Percentiles rank a stretch among this genome's conserved stretches.
Conservation (phyloP, 1,140 invertebrate species). For the Heterodera schachtii region DNA sequence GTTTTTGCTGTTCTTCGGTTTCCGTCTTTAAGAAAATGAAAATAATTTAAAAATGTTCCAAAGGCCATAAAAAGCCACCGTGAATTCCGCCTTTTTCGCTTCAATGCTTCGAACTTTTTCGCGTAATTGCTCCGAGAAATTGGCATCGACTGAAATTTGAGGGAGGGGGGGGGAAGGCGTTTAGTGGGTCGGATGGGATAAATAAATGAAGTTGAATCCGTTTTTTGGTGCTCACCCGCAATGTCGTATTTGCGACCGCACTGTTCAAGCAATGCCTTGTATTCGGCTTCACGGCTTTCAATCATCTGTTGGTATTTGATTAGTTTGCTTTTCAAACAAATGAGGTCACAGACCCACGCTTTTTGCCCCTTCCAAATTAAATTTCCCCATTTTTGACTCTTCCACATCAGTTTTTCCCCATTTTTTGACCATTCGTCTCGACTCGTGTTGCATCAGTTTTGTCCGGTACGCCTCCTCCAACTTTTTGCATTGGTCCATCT, state of each 20-base stretch:
- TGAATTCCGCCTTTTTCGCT: not conserved
- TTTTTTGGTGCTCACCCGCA: not conserved
- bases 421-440: slow-evolving; percentile 25
- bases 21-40: not conserved
- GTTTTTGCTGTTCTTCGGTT: not conserved
- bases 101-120: not conserved
- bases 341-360: too few species aligned
- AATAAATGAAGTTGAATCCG: slow-evolving; percentile 4
- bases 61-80: slow-evolving; percentile 10
- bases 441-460: slow-evolving; percentile 24
- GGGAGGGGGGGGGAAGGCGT: too few species aligned
- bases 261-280: slow-evolving; percentile 17
- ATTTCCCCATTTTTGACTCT: not conserved
- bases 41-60: not conserved
- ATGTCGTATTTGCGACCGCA: slow-evolving; percentile 21
- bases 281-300: slow-evolving; percentile 27
- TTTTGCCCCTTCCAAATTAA: not conserved
- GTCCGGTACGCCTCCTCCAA: slow-evolving; percentile 28
- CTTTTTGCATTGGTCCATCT: slow-evolving; percentile 30
- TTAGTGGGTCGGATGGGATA: not conserved
- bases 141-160: not conserved
- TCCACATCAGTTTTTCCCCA: too few species aligned
- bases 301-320: slow-evolving; percentile 14
- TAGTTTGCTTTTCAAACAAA: too few species aligned
- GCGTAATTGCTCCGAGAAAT: slow-evolving; percentile 22